A percentile compares a stretch with the other conserved stretches of the same genome.
Evolutionary conservation across 2,888 invertebrate species (phyloP).

Genomic region (Aromia moschata): DNA sequence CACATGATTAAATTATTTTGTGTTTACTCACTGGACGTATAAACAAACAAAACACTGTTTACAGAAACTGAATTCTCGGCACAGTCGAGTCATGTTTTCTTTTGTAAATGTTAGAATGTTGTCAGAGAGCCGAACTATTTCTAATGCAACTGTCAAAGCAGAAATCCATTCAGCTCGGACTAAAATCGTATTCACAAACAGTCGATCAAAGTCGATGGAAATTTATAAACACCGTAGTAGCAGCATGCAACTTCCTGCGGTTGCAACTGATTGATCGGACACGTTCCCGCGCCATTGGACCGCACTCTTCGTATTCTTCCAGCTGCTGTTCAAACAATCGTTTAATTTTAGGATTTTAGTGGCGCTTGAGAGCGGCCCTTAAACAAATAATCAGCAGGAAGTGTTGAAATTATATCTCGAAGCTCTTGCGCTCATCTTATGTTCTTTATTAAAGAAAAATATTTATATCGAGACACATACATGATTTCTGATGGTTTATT

Average conservation of each 20-base stretch:
- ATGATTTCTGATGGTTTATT: too few species aligned
- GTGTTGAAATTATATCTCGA: conserved; percentile 32
- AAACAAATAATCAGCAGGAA: conserved; percentile 41
- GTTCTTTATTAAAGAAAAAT: too few species aligned
- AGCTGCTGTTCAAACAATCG: too few species aligned
- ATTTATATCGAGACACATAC: too few species aligned
- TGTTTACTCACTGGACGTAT: conserved; percentile 15
- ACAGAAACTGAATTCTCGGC: neutral
- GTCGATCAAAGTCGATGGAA: neutral
- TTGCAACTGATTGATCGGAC: conserved; percentile 12
- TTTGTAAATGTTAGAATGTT: neutral
- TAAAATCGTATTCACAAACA: neutral
- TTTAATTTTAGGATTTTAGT: conserved; percentile 45
- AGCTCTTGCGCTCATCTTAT: too few species aligned
- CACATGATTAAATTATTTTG: neutral
- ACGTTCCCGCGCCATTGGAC: conserved; percentile 7
- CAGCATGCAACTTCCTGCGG: neutral
- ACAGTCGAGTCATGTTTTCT: neutral
- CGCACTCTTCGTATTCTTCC: conserved; percentile 9
- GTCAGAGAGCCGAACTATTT: neutral
- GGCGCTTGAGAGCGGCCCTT: conserved; percentile 37
- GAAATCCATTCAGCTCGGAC: neutral
- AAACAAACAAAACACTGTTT: conserved; percentile 5
- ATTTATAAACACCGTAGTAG: conserved; percentile 8
- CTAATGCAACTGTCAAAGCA: conserved; percentile 1